Evolutionary conservation across 2,113 vertebrate genomes (phyloP).

Genomic region (Oenanthe melanoleuca): DNA sequence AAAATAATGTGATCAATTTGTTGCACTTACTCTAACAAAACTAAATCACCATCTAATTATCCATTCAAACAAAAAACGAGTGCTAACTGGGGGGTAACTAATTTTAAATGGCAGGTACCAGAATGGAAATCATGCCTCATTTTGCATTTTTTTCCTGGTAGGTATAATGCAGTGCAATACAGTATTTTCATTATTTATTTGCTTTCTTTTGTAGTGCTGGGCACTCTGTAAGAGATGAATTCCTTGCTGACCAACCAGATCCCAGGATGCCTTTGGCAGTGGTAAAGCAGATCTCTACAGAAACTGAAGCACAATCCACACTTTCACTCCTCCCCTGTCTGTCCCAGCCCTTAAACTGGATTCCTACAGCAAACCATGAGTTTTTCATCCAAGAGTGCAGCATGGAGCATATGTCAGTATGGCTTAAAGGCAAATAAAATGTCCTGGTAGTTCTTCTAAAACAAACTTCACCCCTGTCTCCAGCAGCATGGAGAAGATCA

Average conservation of each 20-base stretch:
- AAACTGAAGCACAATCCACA: not conserved
- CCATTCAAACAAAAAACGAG: conserved; percentile 22
- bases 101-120: conserved; percentile 37
- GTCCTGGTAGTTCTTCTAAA: not conserved
- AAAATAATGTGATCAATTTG: conserved; percentile 51
- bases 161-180: not conserved
- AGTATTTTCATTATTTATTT: not conserved
- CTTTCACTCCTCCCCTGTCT: not conserved
- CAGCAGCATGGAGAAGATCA: not conserved
- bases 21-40: conserved; percentile 40
- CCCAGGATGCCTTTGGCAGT: not conserved
- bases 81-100: not conserved
- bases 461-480: not conserved
- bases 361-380: not conserved
- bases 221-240: not conserved
- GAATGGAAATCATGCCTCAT: not conserved
- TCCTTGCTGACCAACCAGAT: not conserved
- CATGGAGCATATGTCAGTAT: accelerated
- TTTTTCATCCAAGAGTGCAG: not conserved
- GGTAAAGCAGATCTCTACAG: not conserved
- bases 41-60: not conserved
- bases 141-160: not conserved
- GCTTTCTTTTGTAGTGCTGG: not conserved
- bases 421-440: not conserved
- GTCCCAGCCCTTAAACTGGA: not conserved